Percentiles rank a stretch among this genome's conserved stretches.
Evolutionary conservation across 2,797 vertebrate genomes (phyloP).

Genomic region (Characodon lateralis): DNA sequence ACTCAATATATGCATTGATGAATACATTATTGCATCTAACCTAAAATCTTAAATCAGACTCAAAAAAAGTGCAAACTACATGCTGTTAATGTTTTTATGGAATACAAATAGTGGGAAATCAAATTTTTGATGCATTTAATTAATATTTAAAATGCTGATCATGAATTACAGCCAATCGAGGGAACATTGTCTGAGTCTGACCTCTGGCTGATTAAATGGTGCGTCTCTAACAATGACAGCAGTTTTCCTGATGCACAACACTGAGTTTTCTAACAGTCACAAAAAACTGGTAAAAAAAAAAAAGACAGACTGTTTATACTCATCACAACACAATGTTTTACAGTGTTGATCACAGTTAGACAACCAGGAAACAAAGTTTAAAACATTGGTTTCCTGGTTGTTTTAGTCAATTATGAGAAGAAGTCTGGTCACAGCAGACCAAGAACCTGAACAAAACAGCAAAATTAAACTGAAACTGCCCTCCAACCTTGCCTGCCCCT

Average conservation of each 20-base stretch:
- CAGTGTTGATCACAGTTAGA: not conserved
- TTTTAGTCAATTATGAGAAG: no score
- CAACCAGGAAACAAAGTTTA: not conserved
- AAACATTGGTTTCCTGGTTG: not conserved
- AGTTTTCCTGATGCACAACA: not conserved
- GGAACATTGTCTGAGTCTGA: not conserved
- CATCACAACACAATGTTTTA: not conserved
- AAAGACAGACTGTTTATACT: not conserved
- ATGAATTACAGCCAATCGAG: not conserved
- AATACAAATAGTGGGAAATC: not conserved
- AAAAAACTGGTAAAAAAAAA: no score
- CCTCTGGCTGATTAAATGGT: not conserved
- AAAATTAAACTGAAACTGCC: not conserved
- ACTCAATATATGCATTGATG: no score
- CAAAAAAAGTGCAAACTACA: not conserved
- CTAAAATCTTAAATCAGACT: not conserved
- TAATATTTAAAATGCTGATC: no score
- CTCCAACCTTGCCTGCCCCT: constrained; percentile 23
- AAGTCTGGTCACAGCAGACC: not conserved
- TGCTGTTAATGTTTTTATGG: not conserved
- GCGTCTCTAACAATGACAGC: not conserved
- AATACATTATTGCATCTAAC: not conserved
- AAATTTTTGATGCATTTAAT: not conserved
- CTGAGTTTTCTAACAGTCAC: not conserved
- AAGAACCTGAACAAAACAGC: not conserved